Base-by-base conservation (phyloP, 2,888 invertebrate genomes). In the Pyrochroa serraticornis region DNA sequence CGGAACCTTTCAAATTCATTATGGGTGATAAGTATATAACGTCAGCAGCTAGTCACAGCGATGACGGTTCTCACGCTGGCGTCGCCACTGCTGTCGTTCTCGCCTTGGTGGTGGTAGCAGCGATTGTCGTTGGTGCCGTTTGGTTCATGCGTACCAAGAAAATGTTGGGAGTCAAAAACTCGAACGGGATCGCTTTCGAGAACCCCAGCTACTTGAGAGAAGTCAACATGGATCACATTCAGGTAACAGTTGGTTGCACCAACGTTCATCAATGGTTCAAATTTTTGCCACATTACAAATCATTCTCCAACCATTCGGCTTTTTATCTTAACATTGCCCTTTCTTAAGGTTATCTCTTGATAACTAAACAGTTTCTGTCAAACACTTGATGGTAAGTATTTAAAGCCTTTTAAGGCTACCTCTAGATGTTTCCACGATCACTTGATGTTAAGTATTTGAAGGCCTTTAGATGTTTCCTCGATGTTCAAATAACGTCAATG, bases 171-270 rank as follows among this genome's bases (percentile, higher is more conserved):
- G 79, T 84, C 42, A 89, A 89, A 72, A 84, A 87, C 60, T 86
- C 87, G 71, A 90, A 89, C 60, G 88, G 89, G 38, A 90, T 92
- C 53, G 91, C 92, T 9, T 92, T 92, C 76, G 92, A 92, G 79
- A 92, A 92, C 77, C 92, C 92, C 7, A 91, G 91, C 75, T 92
- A 92, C 79, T 83, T 91, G 63, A 82, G 91, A 58, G 91, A 91
- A 72, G 85, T 90, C 60, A 88, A 87, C 71, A 86, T 87, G 79
- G 91, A 91, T 70, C 88, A 88, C 68, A 84, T 88, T 47, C 90
- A 90, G 80, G 91, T 89, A 79, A 5, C 5, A 22, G 5, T 22
- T n/a, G n/a, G n/a, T n/a, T n/a, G n/a, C n/a, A n/a, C n/a, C n/a
- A n/a, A n/a, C n/a, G n/a, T n/a, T n/a, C n/a, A n/a, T n/a, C n/a